Base-by-base conservation (phyloP, 2,888 invertebrate species). In the Lochmaea crataegi region DNA sequence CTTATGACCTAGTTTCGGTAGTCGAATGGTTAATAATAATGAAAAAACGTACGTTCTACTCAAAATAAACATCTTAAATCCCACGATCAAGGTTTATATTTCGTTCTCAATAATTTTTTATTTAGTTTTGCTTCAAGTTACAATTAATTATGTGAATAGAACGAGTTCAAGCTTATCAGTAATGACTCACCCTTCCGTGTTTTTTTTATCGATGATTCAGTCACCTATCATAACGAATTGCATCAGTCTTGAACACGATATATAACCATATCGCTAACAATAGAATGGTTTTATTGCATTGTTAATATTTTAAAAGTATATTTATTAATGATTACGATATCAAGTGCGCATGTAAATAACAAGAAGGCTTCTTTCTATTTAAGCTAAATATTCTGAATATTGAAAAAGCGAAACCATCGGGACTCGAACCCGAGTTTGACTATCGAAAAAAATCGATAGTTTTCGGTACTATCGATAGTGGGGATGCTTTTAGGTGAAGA, bases 91-190 rank as follows among this genome's bases (percentile, higher is more conserved):
- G n/a, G n/a, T n/a, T n/a, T n/a, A n/a, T n/a, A 32, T 32, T 32
- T 32, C 32, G 32, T 32, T 32, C 2, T 4, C 32, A 5, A 32
- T 4, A 32, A 32, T n/a, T n/a, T 32, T 53, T 18, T 53, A 16
- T 53, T n/a, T 53, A 10, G 18, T 16, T n/a, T 53, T 18, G 16
- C 9, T 18, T 53, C 5, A 51, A 16, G 16, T 2, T 14, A 16
- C n/a, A 16, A 51, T 16, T 53, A 9, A 18, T 16, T 9, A 53
- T 53, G 53, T 9, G 16, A 53, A 53, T 53, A 10, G 16, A 16
- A 53, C 16, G 11, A 53, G n/a, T 53, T 53, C 9, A 18, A 53
- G 53, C 53, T 53, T 53, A 53, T 53, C 53, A 53, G n/a, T 53
- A 10, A 53, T 53, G 53, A 53, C 16, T 53, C 16, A 53, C 10